phyloP scores from a whole-genome alignment of 2,113 vertebrate genomes.

The Hemicordylus capensis region DNA sequence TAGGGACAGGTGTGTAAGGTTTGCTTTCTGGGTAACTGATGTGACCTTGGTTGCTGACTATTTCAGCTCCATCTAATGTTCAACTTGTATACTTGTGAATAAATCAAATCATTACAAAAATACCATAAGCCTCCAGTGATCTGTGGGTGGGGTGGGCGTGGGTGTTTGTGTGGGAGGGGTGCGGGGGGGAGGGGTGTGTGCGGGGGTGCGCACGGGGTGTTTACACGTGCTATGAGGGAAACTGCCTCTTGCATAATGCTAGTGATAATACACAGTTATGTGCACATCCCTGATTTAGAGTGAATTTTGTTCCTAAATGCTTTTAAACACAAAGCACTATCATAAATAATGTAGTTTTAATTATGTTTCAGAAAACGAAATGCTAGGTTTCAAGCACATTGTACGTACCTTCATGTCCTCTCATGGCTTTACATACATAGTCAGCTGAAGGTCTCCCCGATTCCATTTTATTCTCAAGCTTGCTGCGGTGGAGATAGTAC shows the following conservation, averaged over 20 bases:
- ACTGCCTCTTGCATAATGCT: not conserved
- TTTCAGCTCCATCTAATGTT: too few relatives aligned
- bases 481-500: slow-evolving; percentile 76
- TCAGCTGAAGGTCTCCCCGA: slow-evolving; percentile 73
- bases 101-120: too few relatives aligned
- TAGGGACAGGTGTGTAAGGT: too few relatives aligned
- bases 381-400: not conserved
- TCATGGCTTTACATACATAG: slow-evolving; percentile 79
- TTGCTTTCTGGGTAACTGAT: too few relatives aligned
- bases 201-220: too few relatives aligned
- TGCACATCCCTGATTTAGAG: not conserved
- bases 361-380: not conserved
- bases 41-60: too few relatives aligned
- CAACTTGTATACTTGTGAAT: too few relatives aligned
- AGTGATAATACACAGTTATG: not conserved
- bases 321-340: not conserved
- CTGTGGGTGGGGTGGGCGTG: too few relatives aligned
- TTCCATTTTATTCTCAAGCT: slow-evolving; percentile 78
- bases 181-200: too few relatives aligned
- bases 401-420: slow-evolving; percentile 76
- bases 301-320: not conserved
- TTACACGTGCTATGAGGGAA: not conserved
- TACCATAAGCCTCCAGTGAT: too few relatives aligned
- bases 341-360: not conserved
- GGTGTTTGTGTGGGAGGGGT: too few relatives aligned